A percentile compares a stretch with the other conserved stretches of the same genome.
Conservation (phyloP, 2,888 invertebrate species). For the Carcina quercana region DNA sequence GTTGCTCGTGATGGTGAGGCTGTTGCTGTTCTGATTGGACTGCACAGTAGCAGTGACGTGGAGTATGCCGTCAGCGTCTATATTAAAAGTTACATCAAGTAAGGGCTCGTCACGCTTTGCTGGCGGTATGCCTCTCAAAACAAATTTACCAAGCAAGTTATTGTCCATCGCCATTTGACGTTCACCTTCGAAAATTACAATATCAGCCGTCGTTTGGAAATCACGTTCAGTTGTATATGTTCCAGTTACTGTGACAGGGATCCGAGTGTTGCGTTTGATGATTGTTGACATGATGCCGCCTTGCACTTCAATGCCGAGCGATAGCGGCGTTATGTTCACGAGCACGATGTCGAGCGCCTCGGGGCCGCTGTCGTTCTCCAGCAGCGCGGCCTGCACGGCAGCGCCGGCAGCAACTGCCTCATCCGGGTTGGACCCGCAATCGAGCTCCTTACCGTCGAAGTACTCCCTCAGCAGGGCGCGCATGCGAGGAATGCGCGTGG, state of each 20-base stretch:
- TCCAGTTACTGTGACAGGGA: slow-evolving; percentile 77
- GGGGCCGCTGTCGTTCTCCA: slow-evolving; percentile 78
- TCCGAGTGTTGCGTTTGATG: slow-evolving; percentile 77
- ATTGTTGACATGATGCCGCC: slow-evolving; percentile 82
- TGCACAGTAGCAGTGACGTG: slow-evolving; percentile 83
- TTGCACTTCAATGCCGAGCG: slow-evolving; percentile 81
- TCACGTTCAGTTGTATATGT: slow-evolving; percentile 83
- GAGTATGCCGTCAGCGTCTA: slow-evolving; percentile 81
- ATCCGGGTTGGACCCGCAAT: slow-evolving; percentile 81
- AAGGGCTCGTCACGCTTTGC: slow-evolving; percentile 72
- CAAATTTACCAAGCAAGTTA: slow-evolving; percentile 73
- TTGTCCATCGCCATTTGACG: slow-evolving; percentile 82
- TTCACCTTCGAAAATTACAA: slow-evolving; percentile 81
- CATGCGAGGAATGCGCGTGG: slow-evolving; percentile 82
- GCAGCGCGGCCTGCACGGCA: slow-evolving; percentile 78
- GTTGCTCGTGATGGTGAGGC: slow-evolving; percentile 84
- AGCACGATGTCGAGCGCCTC: slow-evolving; percentile 77
- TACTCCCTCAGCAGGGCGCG: slow-evolving; percentile 79
- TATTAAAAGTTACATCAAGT: slow-evolving; percentile 77
- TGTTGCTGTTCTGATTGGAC: slow-evolving; percentile 74
- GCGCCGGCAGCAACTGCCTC: slow-evolving; percentile 84
- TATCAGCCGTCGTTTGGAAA: slow-evolving; percentile 81
- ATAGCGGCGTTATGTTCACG: slow-evolving; percentile 71
- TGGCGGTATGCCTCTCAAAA: slow-evolving; percentile 75
- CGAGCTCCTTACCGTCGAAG: slow-evolving; percentile 79